Evolutionary conservation across 1,140 invertebrate genomes (phyloP), one percentile per base, ranked within the genome.

Genomic region (Eciton burchellii): DNA sequence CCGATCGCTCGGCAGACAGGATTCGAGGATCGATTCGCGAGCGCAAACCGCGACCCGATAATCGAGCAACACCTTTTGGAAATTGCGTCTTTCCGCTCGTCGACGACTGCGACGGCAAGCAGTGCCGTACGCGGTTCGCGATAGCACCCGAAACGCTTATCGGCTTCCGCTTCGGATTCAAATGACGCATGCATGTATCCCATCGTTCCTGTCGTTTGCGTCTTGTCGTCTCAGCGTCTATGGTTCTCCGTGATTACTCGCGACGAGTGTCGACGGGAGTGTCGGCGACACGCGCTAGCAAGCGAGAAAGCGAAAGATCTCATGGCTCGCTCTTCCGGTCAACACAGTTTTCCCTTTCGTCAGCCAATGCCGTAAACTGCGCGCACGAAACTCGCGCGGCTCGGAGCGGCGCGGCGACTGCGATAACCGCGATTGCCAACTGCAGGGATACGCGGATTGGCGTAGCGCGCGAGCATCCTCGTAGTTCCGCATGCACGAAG

Each of bases 341-440:
- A n/a, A n/a, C n/a, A 84, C 70, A 12, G 60, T 86, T 92, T 92
- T 92, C 90, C 90, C 90, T 92, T 92, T 92, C 91, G 87, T 91
- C 90, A 29, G 19, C 62, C 91, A 92, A 81, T 84, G 62, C 79
- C 85, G 90, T 88, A 83, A 16, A 56, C 35, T 35, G 35, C 35
- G 35, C 35, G 35, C 35, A 6, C 35, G 6, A 35, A 35, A n/a
- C n/a, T n/a, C n/a, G n/a, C n/a, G n/a, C n/a, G n/a, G n/a, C n/a
- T n/a, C n/a, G n/a, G n/a, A n/a, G n/a, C n/a, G n/a, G 35, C 35
- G 35, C 35, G 35, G 2, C 35, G 6, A 35, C 2, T 6, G 35
- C 35, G 35, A 35, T 35, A 35, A 35, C 35, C 2, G 35, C 35
- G 35, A n/a, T n/a, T n/a, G n/a, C n/a, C n/a, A n/a, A n/a, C n/a